Evolutionary conservation across 2,797 vertebrate genomes (phyloP).

Genomic region (Vultur gryphus): DNA sequence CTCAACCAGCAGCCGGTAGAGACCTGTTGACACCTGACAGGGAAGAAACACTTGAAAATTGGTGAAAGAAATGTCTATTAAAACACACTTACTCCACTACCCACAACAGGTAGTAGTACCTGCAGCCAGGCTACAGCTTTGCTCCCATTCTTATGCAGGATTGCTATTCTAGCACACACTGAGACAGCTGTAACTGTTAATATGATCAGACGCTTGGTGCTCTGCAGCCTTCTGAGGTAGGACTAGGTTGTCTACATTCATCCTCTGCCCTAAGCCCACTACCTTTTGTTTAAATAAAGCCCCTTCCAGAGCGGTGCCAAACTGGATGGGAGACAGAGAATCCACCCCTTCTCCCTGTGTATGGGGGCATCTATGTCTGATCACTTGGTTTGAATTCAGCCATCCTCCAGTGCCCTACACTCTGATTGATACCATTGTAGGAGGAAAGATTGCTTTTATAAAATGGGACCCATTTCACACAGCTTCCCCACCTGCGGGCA

Average conservation of each 20-base stretch:
- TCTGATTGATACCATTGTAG: neutral
- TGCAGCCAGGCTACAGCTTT: neutral
- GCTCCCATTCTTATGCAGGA: neutral
- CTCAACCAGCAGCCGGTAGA: slow-evolving; percentile 68
- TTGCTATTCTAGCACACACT: neutral
- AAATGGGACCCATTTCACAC: neutral
- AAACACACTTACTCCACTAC: neutral
- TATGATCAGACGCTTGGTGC: neutral
- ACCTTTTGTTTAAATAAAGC: neutral
- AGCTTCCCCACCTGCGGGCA: neutral
- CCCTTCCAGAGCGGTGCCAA: neutral
- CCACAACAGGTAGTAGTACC: neutral
- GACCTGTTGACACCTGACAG: neutral
- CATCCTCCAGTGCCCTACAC: neutral
- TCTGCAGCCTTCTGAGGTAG: neutral
- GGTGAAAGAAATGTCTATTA: neutral
- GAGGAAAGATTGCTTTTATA: neutral
- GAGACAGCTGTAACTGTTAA: neutral
- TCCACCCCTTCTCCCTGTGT: neutral
- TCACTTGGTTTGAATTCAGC: neutral
- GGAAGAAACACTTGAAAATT: neutral
- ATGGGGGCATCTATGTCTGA: neutral
- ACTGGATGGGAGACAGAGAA: neutral
- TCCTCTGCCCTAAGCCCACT: neutral
- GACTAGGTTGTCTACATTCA: neutral